A percentile compares a stretch with the other conserved stretches of the same genome.
phyloP scores from a whole-genome alignment of 2,888 invertebrate genomes.

The Idaea dimidiata region DNA sequence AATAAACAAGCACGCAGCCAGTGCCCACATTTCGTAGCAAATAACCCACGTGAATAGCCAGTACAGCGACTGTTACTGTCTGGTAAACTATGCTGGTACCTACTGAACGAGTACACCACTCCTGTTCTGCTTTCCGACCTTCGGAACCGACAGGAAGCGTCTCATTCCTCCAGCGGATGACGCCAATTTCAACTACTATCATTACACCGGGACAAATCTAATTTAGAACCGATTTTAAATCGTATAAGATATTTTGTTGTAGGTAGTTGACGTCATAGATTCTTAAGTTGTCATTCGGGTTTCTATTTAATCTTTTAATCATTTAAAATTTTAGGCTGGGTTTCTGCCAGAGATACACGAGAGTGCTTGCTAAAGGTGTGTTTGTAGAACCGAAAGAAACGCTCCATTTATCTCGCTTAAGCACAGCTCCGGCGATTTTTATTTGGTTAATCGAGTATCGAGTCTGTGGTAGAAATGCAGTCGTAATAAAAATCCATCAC shows the following conservation, averaged over 20 bases:
- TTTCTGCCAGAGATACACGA: too few species aligned
- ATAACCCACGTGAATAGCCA: neutral
- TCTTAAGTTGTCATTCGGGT: neutral
- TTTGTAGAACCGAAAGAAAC: too few species aligned
- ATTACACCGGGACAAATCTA: constrained; percentile 16
- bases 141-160: constrained; percentile 36
- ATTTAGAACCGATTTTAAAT: constrained; percentile 22
- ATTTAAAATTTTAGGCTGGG: too few species aligned
- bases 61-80: too few species aligned
- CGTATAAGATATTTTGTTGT: neutral
- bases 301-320: neutral
- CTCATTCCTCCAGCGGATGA: constrained; percentile 46
- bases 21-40: neutral
- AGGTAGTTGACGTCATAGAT: neutral
- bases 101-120: constrained; percentile 1
- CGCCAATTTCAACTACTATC: constrained; percentile 41
- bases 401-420: too few species aligned
- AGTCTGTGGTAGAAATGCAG: neutral
- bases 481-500: neutral
- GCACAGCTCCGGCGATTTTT: too few species aligned
- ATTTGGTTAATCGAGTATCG: too few species aligned
- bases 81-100: neutral
- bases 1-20: neutral
- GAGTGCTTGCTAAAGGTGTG: too few species aligned
- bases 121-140: constrained; percentile 10